Evolutionary conservation across 1,140 invertebrate species (phyloP), one percentile per base, ranked within the genome.

Genomic region (Limonius californicus): DNA sequence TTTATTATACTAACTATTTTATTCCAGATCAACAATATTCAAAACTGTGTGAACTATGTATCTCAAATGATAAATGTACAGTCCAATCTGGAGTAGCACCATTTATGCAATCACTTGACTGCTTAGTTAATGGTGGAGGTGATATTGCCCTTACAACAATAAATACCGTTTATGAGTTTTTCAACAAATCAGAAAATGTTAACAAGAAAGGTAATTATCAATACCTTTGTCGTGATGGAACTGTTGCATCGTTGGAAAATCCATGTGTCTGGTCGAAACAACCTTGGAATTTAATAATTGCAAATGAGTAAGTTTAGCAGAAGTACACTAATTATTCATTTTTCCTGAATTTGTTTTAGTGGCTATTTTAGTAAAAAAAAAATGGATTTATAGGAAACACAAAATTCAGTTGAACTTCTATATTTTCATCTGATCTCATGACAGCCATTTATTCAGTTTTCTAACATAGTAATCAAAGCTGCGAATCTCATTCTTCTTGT

Each of bases 181-280:
- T 77, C 43, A 62, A 54, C 21, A 57, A 16, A 2, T 47, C 56
- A 21, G 30, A 30, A 15, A 68, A 72, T 57, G 39, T 27, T 19
- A 14, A 55, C 16, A 55, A 32, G 15, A 4, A 21, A n/a, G 23
- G 63, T 14, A 39, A 56, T 14, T 72, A 59, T 20, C 64, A 57
- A 54, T 72, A 67, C 60, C 66, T 92, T 35, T 94, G 91, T 75
- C 81, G 83, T n/a, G 82, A 90, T 74, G 88, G 87, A 3, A 79
- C 78, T 1, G 54, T 54, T 7, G 47, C 20, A 0, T 19, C 67
- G 3, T 69, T 69, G 3, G 59, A 76, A 0, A 68, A 65, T 60
- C 82, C 83, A 8, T 87, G 85, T 67, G 65, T 79, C 14, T 84
- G 86, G 82, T 75, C 85, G 0, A 76, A 75, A 30, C 83, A 86